Evolutionary conservation across 1,140 invertebrate species (phyloP).

Genomic region (Eupristina koningsbergeri): DNA sequence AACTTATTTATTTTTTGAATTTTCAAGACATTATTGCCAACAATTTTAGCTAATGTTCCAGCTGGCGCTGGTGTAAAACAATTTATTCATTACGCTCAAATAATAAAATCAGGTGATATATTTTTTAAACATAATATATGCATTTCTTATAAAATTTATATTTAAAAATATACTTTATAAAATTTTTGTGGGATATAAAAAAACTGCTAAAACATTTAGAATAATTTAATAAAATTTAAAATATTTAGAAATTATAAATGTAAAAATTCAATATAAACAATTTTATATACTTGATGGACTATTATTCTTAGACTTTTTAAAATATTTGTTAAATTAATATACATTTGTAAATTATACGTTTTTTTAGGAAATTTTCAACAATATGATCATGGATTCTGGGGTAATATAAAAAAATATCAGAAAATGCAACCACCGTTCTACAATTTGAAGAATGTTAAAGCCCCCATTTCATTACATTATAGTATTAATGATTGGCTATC

Average conservation of each 20-base stretch:
- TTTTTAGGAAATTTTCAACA: slow-evolving; percentile 56
- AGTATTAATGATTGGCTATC: slow-evolving; percentile 78
- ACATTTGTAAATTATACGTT: too few relatives aligned
- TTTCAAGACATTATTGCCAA: slow-evolving; percentile 78
- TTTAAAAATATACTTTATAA: too few relatives aligned
- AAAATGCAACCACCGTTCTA: slow-evolving; percentile 74
- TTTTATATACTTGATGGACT: too few relatives aligned
- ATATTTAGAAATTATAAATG: too few relatives aligned
- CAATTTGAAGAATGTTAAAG: slow-evolving; percentile 73
- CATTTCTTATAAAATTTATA: too few relatives aligned
- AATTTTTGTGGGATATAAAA: too few relatives aligned
- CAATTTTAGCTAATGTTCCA: slow-evolving; percentile 86
- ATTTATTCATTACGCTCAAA: slow-evolving; percentile 84
- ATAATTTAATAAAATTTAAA: too few relatives aligned
- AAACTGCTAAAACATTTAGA: too few relatives aligned
- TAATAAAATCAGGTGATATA: slow-evolving; percentile 74
- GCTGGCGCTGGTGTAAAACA: slow-evolving; percentile 87
- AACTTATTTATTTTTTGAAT: slow-evolving; percentile 25
- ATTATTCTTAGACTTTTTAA: too few relatives aligned
- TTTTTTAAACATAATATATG: neutral
- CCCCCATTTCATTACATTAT: slow-evolving; percentile 77
- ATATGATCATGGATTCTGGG: slow-evolving; percentile 72
- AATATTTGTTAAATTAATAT: too few relatives aligned
- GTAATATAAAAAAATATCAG: slow-evolving; percentile 75
- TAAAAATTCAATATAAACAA: too few relatives aligned